Conservation (phyloP, 2,113 vertebrate genomes). For the Zosterops borbonicus region DNA sequence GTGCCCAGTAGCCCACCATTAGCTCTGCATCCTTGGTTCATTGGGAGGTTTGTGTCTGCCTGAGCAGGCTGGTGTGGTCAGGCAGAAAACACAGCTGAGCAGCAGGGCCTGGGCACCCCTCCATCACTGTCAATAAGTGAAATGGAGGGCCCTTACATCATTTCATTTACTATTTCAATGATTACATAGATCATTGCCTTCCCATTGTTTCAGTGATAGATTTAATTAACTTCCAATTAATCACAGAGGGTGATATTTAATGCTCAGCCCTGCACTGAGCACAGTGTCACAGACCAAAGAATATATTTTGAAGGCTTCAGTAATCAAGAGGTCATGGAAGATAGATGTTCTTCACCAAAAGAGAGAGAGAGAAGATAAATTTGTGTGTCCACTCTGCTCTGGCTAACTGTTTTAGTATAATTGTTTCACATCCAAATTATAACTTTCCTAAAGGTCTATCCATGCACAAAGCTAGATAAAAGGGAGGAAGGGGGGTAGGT, state of each 20-base stretch:
- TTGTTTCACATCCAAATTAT: conserved; percentile 79
- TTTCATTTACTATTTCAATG: conserved; percentile 98
- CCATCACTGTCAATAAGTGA: conserved; percentile 96
- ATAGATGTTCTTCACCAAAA: conserved; percentile 87
- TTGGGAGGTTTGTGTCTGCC: conserved; percentile 60
- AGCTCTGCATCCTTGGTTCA: conserved; percentile 40
- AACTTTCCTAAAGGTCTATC: conserved; percentile 74
- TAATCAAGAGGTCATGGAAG: conserved; percentile 86
- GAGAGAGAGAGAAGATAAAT: conserved; percentile 81
- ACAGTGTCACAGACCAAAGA: conserved; percentile 81
- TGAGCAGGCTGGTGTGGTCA: conserved; percentile 66
- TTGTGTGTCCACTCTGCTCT: conserved; percentile 75
- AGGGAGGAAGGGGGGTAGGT: conserved; percentile 59
- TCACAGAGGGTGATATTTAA: conserved; percentile 97
- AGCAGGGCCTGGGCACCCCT: conserved; percentile 75
- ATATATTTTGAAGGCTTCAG: conserved; percentile 85
- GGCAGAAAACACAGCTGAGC: conserved; percentile 74
- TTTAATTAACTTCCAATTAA: conserved; percentile 99
- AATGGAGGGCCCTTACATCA: conserved; percentile 82
- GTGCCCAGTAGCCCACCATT: not conserved
- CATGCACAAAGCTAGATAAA: conserved; percentile 60
- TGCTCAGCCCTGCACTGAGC: conserved; percentile 79
- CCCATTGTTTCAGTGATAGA: conserved; percentile 97
- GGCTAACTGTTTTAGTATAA: conserved; percentile 81
- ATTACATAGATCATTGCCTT: conserved; percentile 99